Evolutionary conservation across 2,797 vertebrate species (phyloP).

Genomic region (Sebastes melanostomus): DNA sequence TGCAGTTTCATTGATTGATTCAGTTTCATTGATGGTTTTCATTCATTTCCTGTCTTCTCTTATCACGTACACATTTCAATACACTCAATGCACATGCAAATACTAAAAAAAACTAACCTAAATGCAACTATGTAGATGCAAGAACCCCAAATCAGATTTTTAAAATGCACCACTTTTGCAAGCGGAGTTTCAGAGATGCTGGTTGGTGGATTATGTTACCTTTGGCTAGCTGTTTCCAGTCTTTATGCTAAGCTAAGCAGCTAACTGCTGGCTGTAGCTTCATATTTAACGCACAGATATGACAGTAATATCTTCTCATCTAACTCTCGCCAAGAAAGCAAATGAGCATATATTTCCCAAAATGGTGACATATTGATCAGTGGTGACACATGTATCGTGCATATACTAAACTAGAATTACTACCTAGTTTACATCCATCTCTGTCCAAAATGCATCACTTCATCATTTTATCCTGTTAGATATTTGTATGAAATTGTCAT

Average conservation of each 20-base stretch:
- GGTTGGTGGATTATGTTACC: not conserved
- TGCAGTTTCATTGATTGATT: not conserved
- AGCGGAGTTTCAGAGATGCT: not conserved
- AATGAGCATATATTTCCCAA: not conserved
- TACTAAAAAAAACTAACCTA: not conserved
- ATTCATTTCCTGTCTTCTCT: not conserved
- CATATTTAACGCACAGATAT: not conserved
- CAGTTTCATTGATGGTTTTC: not conserved
- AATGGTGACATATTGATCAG: not conserved
- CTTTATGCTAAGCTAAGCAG: not conserved
- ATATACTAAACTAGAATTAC: not conserved
- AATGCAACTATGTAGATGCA: not conserved
- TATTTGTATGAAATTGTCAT: too few species aligned
- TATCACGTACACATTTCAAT: too few species aligned
- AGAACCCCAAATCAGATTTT: not conserved
- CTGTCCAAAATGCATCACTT: too few species aligned
- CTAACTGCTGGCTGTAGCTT: not conserved
- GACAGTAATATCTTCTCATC: not conserved
- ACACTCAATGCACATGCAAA: not conserved
- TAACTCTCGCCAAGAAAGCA: accelerated
- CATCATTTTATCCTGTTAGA: too few species aligned
- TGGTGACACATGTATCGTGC: not conserved
- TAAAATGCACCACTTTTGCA: not conserved
- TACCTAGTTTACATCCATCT: too few species aligned
- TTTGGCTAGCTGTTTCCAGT: not conserved